Evolutionary conservation across 2,113 vertebrate genomes (phyloP), one percentile per base, ranked within the genome.

Genomic region (Pachycephala philippinensis): DNA sequence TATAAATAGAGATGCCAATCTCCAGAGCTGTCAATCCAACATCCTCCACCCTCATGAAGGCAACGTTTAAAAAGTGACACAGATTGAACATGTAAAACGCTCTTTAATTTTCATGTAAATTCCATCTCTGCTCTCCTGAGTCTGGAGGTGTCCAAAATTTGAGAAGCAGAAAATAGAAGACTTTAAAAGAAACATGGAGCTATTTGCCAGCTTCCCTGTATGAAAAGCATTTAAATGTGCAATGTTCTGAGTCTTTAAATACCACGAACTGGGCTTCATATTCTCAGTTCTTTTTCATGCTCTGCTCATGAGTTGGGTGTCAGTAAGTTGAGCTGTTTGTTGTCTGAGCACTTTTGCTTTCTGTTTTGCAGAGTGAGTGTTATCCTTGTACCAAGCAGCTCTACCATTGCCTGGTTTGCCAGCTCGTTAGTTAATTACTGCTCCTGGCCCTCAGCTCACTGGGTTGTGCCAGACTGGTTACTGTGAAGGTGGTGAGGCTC

Each of bases 101-200:
- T 92, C 93, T 91, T 84, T 93, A 94, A 96, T 97, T 97, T 95
- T 92, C 87, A 95, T 95, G 91, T 96, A 93, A 95, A 94, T 96
- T 95, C 81, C 85, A 79, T 94, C 89, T 81, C 92, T 81, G 80
- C 90, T 88, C 65, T 95, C 77, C 61, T 71, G 89, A 96, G 83
- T 95, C 94, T 97, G 96, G 90, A 87, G 94, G 92, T 88, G 92
- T 93, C 95, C 96, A 93, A 91, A 93, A 87, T 69, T 77, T 89
- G 87, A 96, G 84, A 83, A 91, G 90, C 78, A 95, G 91, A 96
- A 97, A 95, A 93, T 87, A 93, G 93, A 89, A 93, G 91, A 79
- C 71, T 84, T 88, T 35, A 45, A 89, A 93, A 92, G 90, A 94
- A 92, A 75, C 69, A 72, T 4, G 33, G 71, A 90, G 69, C 44